Conservation (phyloP, 2,888 invertebrate species). For the Leucozona laternaria region DNA sequence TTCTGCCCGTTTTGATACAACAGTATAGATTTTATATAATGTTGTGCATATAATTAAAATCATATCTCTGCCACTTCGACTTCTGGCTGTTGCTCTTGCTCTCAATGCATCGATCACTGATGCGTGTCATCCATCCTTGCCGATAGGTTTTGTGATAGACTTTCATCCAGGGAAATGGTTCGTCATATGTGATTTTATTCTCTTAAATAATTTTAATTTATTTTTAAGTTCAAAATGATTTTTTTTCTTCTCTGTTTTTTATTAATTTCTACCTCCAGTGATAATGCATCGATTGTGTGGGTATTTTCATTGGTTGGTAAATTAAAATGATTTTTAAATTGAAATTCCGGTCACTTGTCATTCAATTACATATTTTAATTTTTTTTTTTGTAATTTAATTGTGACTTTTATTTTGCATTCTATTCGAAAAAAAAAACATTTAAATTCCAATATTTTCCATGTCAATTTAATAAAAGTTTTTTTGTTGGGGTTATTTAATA, state of each 20-base stretch:
- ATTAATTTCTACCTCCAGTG: conserved; percentile 5
- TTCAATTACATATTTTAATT: background rate
- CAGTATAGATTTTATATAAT: background rate
- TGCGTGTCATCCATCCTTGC: background rate
- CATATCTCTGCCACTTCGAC: conserved; percentile 8
- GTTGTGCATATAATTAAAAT: background rate
- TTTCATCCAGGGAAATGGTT: conserved; percentile 35
- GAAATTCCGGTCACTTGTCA: conserved; percentile 17
- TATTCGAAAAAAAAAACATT: background rate
- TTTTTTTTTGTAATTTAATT: background rate
- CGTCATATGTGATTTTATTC: background rate
- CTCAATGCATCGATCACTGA: conserved; percentile 5
- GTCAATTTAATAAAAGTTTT: background rate
- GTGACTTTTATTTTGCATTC: background rate
- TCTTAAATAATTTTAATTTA: conserved; percentile 15
- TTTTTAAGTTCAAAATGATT: conserved; percentile 19
- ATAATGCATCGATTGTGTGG: conserved; percentile 21
- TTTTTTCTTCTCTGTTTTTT: conserved; percentile 3
- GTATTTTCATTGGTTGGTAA: background rate
- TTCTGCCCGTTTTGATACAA: background rate
- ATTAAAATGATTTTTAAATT: conserved; percentile 2
- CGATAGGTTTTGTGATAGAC: conserved; percentile 43
- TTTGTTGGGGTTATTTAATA: background rate
- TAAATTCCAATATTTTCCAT: background rate
- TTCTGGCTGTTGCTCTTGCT: background rate